These are phyloP conservation scores for Nomada ruficornis DNA, from an alignment of 2,888 invertebrate genomes.

Conservation along the genomic window DNA sequence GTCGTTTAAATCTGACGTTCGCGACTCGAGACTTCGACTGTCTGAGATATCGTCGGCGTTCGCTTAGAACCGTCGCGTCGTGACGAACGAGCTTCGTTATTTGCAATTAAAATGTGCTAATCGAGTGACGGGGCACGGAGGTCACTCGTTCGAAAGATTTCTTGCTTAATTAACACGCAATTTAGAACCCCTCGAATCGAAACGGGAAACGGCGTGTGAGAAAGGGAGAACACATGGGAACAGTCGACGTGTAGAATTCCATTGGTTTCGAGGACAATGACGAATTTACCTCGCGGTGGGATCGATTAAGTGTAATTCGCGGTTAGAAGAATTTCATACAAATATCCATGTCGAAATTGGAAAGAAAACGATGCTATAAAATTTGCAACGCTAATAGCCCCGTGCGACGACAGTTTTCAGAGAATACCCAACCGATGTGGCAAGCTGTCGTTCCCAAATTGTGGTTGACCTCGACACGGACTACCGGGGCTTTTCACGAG, in stretches of 20 bases:
- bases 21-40: neutral
- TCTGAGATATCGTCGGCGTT: neutral
- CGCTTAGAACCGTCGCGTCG: conserved; percentile 6
- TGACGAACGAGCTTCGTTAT: conserved; percentile 9
- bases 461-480: conserved; percentile 46
- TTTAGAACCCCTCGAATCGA: conserved; percentile 40
- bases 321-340: neutral
- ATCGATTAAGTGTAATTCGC: neutral
- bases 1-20: neutral
- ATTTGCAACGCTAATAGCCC: conserved; percentile 19
- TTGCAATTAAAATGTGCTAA: conserved; percentile 50
- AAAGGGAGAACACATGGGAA: neutral
- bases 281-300: conserved; percentile 1
- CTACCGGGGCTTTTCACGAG: conserved; percentile 58
- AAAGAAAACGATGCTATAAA: neutral
- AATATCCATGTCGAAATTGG: neutral
- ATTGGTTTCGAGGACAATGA: neutral
- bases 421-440: conserved; percentile 35
- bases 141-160: conserved; percentile 38
- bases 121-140: conserved; percentile 27
- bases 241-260: conserved; percentile 1
- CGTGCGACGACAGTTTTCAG: conserved; percentile 18
- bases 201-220: conserved; percentile 25
- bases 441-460: conserved; percentile 54
- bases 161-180: conserved; percentile 53